Evolutionary conservation across 2,797 vertebrate species (phyloP), one percentile per base, ranked within the genome.

Genomic region (Sebastes iracundus): DNA sequence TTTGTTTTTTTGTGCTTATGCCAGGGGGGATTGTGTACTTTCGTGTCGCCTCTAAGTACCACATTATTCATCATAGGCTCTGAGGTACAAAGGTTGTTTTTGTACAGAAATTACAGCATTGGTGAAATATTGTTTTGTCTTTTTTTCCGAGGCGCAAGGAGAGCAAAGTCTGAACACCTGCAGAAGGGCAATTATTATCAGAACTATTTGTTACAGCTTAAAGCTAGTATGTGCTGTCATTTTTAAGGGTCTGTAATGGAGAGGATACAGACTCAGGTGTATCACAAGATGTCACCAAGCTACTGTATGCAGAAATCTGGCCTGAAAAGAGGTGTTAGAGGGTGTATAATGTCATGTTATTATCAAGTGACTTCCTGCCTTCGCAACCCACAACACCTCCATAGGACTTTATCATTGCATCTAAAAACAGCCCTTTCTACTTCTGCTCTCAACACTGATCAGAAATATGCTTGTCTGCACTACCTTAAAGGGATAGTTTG

Each of bases 31-130:
- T 49, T 79, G 62, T 82, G 67, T 75, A 72, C 52, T 77, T 77
- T 4, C 38, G 23, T 73, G 38, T 38, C 25, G 20, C 65, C 13
- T 64, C 27, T 59, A 22, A 82, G 13, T 88, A 77, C 42, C 76
- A 27, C 67, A 38, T 77, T 89, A 77, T 84, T 89, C 67, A 83
- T 85, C 80, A 84, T 65, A 75, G 28, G 16, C 64, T 73, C 30
- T 52, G 14, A 35, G 60, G 69, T 81, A 79, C 67, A 88, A 83
- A 80, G 68, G 80, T 82, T 86, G 65, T 68, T 79, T 75, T 84
- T 79, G 27, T 79, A 63, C 42, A 20, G 64, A 82, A 79, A 75
- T 79, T 76, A 85, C 64, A 79, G 72, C 42, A 64, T 6, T 35
- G 67, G n/a, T 74, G 25, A 84, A 81, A 18, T 42, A 10, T 55